Conservation (phyloP, 2,888 invertebrate genomes). For the Himalopsyche anomala region DNA sequence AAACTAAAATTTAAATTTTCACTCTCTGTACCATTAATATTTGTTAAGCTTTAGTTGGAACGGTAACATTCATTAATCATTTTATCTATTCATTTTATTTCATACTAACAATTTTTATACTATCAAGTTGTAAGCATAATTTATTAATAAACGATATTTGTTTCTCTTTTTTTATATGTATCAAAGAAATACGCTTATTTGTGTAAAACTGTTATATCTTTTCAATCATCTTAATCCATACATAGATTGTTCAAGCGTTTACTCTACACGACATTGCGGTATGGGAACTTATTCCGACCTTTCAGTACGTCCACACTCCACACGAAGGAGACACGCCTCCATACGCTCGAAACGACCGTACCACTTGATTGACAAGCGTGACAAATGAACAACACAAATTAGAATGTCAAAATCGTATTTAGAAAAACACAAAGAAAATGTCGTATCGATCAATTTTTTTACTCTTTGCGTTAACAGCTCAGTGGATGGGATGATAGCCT, state of each 20-base stretch:
- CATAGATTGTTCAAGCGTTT: neutral
- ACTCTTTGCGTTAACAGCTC: neutral
- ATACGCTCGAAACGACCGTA: neutral
- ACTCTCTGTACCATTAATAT: no score
- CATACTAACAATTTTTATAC: no score
- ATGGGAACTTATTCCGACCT: slow-evolving; percentile 29
- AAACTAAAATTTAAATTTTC: no score
- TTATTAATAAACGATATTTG: no score
- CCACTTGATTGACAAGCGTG: slow-evolving; percentile 34
- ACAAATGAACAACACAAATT: slow-evolving; percentile 42
- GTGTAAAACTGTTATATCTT: no score
- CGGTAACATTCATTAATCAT: no score
- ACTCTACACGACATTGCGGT: neutral
- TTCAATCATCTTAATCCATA: neutral
- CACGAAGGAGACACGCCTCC: slow-evolving; percentile 5
- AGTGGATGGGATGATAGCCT: neutral
- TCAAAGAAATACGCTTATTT: no score
- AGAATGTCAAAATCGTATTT: slow-evolving; percentile 32
- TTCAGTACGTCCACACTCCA: slow-evolving; percentile 21
- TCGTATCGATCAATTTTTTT: slow-evolving; percentile 17
- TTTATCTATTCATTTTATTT: no score
- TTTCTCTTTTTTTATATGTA: no score
- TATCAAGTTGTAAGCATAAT: no score
- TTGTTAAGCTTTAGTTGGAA: no score
- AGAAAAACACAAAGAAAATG: neutral